Conservation (phyloP, 2,113 vertebrate genomes). For the Pseudorasbora parva region DNA sequence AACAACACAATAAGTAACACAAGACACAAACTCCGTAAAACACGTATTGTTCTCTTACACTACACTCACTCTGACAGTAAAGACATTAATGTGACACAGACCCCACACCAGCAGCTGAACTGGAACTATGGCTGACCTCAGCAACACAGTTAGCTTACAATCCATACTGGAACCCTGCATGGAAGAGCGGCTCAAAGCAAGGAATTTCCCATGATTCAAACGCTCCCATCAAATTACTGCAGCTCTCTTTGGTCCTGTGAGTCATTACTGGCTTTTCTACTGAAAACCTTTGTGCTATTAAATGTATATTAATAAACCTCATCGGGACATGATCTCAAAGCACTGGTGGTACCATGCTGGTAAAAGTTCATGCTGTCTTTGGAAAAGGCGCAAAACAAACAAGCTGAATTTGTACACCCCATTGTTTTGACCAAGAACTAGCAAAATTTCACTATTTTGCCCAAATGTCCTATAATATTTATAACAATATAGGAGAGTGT, state of each 20-base stretch:
- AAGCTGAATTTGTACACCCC: not conserved
- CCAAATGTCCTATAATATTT: not conserved
- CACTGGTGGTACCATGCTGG: conserved; percentile 24
- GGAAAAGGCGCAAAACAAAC: conserved; percentile 20
- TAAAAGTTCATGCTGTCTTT: conserved; percentile 22
- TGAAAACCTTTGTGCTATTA: conserved; percentile 28
- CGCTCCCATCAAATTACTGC: conserved; percentile 1
- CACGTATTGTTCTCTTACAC: conserved; percentile 7
- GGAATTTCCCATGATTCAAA: conserved; percentile 39
- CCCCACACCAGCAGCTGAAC: conserved; percentile 20
- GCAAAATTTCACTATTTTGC: not conserved
- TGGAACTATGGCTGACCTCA: conserved; percentile 37
- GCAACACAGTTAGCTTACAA: conserved; percentile 9
- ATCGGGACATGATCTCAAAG: conserved; percentile 12
- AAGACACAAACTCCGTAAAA: not conserved
- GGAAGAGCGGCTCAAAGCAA: not conserved
- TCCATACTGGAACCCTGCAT: conserved; percentile 23
- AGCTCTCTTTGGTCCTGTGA: conserved; percentile 23
- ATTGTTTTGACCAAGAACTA: not conserved
- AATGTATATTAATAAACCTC: conserved; percentile 36
- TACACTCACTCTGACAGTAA: not conserved
- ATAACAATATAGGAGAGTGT: not conserved
- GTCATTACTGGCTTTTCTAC: conserved; percentile 33
- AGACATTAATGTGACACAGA: conserved; percentile 6
- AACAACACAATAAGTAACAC: conserved; percentile 9